Percentiles rank a stretch among this genome's conserved stretches.
phyloP scores from a whole-genome alignment of 2,888 invertebrate genomes.

The Balanococcus diminutus region DNA sequence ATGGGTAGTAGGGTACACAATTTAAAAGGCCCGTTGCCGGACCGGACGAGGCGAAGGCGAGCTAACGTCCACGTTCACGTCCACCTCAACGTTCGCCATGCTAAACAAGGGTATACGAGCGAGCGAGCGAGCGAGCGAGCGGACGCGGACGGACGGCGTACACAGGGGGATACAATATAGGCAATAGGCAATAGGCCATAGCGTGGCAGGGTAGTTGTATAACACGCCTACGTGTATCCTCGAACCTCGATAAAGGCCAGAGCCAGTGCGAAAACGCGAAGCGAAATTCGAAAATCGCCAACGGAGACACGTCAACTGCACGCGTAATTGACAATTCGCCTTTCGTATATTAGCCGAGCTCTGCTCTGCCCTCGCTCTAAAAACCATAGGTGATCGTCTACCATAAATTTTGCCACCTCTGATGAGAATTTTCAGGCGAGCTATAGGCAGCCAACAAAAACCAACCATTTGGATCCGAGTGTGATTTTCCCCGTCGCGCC shows the following conservation, averaged over 20 bases:
- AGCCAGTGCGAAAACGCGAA: too few relatives aligned
- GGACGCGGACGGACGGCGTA: neutral
- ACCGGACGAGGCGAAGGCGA: neutral
- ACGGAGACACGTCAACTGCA: neutral
- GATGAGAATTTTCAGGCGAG: neutral
- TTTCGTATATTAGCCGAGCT: neutral
- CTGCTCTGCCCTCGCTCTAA: neutral
- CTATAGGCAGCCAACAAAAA: too few relatives aligned
- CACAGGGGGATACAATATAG: neutral
- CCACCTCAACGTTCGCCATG: too few relatives aligned
- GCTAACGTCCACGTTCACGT: too few relatives aligned
- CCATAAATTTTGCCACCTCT: neutral
- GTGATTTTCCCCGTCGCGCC: neutral
- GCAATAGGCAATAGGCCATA: neutral
- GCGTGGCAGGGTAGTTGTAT: neutral
- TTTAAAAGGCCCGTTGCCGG: neutral
- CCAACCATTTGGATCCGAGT: too few relatives aligned
- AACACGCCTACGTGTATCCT: neutral
- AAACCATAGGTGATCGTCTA: neutral
- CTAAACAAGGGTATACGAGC: neutral
- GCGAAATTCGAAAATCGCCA: neutral
- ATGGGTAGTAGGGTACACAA: neutral
- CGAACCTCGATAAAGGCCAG: neutral
- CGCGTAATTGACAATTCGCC: conserved; percentile 5
- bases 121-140: neutral